A percentile compares a stretch with the other conserved stretches of the same genome.
Conservation (phyloP, 1,140 invertebrate genomes). For the Ceratina calcarata region DNA sequence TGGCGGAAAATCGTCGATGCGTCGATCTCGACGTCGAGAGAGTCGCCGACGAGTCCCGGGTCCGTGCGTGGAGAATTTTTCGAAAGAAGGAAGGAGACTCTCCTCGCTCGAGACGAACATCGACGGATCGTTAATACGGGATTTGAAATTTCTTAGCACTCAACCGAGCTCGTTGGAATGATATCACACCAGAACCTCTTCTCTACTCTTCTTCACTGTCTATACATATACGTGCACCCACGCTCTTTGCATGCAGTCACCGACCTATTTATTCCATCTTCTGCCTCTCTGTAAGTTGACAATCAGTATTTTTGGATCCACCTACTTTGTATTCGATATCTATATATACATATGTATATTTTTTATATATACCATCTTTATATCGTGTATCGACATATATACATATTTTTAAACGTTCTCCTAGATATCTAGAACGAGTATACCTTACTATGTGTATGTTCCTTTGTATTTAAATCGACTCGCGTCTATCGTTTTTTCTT, state of each 20-base stretch:
- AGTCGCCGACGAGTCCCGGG: not conserved
- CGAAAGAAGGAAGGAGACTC: constrained; percentile 1
- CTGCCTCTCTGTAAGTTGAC: constrained; percentile 62
- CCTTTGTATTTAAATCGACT: constrained; percentile 25
- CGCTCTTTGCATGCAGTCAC: constrained; percentile 71
- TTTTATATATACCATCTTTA: constrained; percentile 20
- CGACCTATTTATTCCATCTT: constrained; percentile 61
- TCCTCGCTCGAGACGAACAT: constrained; percentile 41
- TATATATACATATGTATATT: constrained; percentile 31
- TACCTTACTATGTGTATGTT: constrained; percentile 52
- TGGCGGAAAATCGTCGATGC: constrained; percentile 16
- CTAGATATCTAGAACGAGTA: constrained; percentile 53
- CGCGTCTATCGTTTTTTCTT: constrained; percentile 31
- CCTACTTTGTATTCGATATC: constrained; percentile 56
- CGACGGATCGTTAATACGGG: constrained; percentile 23
- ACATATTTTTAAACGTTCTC: constrained; percentile 44
- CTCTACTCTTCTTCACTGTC: constrained; percentile 34
- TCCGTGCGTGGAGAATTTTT: not conserved
- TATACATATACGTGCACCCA: constrained; percentile 56
- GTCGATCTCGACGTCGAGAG: constrained; percentile 19
- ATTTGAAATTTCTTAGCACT: constrained; percentile 50
- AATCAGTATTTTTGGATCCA: constrained; percentile 44
- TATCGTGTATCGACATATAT: constrained; percentile 39
- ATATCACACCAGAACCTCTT: constrained; percentile 43
- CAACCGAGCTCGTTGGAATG: constrained; percentile 54